A percentile compares a stretch with the other conserved stretches of the same genome.
phyloP scores from a whole-genome alignment of 2,888 invertebrate species.

The Leptinotarsa rubiginosa region DNA sequence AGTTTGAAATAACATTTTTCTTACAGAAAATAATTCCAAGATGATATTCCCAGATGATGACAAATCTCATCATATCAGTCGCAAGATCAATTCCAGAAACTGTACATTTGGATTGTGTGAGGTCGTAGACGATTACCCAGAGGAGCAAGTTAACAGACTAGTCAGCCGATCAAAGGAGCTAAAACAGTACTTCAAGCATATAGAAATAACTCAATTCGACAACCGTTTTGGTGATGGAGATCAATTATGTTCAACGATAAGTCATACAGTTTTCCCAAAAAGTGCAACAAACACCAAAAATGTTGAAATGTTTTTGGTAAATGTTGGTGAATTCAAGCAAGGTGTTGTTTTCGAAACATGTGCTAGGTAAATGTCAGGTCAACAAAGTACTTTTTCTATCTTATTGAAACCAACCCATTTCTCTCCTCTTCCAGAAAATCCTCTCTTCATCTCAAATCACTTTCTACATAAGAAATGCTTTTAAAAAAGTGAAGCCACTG shows the following conservation, averaged over 20 bases:
- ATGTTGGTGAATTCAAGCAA: slow-evolving; percentile 75
- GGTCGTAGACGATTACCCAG: slow-evolving; percentile 65
- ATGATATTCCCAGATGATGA: slow-evolving; percentile 14
- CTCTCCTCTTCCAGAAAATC: too few relatives aligned
- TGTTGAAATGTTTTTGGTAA: slow-evolving; percentile 75
- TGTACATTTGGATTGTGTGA: slow-evolving; percentile 61
- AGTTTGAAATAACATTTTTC: neutral
- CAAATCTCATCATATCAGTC: neutral
- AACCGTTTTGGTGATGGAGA: slow-evolving; percentile 46
- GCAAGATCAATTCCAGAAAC: slow-evolving; percentile 14
- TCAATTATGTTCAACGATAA: slow-evolving; percentile 56
- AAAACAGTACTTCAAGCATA: slow-evolving; percentile 45
- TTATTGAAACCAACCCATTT: too few relatives aligned
- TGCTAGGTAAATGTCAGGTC: slow-evolving; percentile 56
- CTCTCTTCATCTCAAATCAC: too few relatives aligned
- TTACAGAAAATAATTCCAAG: slow-evolving; percentile 13
- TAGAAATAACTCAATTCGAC: slow-evolving; percentile 33
- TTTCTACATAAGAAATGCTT: too few relatives aligned
- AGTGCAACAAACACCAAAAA: slow-evolving; percentile 70
- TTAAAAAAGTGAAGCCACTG: too few relatives aligned
- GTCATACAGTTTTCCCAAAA: slow-evolving; percentile 72
- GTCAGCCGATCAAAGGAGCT: slow-evolving; percentile 44
- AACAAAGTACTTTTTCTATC: too few relatives aligned
- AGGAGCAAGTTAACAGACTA: slow-evolving; percentile 57
- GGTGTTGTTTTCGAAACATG: slow-evolving; percentile 80